A percentile compares a stretch with the other conserved stretches of the same genome.
phyloP scores from a whole-genome alignment of 2,113 vertebrate species.

The Cheirogaleus medius region DNA sequence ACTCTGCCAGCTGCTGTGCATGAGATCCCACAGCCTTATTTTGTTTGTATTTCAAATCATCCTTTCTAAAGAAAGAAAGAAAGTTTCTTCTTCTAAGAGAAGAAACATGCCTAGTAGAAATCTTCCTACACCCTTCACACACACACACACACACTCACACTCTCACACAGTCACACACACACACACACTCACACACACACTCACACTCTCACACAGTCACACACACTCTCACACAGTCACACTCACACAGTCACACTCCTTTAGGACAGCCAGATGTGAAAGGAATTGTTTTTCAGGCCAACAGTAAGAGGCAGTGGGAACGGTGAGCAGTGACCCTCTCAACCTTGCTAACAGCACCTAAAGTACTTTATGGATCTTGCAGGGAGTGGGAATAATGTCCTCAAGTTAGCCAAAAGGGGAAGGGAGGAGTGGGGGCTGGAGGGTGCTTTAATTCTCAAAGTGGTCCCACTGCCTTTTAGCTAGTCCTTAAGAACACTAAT shows the following conservation, averaged over 20 bases:
- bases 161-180: background rate
- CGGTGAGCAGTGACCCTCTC: background rate
- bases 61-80: conserved; percentile 9
- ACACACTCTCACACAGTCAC: no score
- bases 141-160: no score
- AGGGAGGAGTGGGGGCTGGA: background rate
- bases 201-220: no score
- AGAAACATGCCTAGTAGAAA: background rate
- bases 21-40: conserved; percentile 28
- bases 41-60: conserved; percentile 43
- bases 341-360: background rate
- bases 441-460: background rate
- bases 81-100: background rate
- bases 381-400: background rate
- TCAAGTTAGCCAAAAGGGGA: background rate
- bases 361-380: background rate
- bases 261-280: background rate
- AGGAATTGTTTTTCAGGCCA: background rate
- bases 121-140: background rate
- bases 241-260: background rate
- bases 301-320: background rate
- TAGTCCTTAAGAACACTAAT: background rate
- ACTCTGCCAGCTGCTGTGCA: conserved; percentile 39
- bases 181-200: no score
- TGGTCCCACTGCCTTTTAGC: background rate